Base-by-base conservation (phyloP, 2,888 invertebrate species). In the Temnothorax ravouxi region DNA sequence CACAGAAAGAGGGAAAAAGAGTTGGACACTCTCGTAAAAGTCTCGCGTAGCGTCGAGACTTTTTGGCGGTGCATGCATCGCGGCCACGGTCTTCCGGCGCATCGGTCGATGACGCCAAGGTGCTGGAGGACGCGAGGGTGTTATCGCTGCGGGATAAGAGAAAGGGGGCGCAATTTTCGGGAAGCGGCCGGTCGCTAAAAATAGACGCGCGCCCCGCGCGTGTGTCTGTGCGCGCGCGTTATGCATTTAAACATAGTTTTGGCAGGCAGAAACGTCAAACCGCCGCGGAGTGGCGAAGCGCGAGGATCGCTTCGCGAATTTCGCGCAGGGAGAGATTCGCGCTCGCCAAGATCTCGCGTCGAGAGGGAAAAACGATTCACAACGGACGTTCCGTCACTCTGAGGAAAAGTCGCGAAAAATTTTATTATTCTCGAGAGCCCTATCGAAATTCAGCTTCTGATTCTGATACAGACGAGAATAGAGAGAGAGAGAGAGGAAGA, bases 181-280 rank as follows among this genome's bases (percentile, higher is more conserved):
- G 91, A 92, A 92, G 90, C 91, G 88, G 91, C 89, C 91, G 88
- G 88, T 88, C 86, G 83, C 88, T 94, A 94, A 93, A 93, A 94
- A 94, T 94, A 94, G 91, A 88, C 85, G 84, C 87, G 91, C 91
- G 93, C 92, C 92, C 11, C 18, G 34, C n/a, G 54, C 41, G 25
- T 41, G 72, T 54, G 67, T 29, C 18, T 21, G 92, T 91, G 91
- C 89, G 91, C 90, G 93, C 90, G 92, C 91, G 91, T 91, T 92
- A 91, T 92, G 93, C 93, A 93, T 94, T 94, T 94, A 94, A 94
- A 94, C 94, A 93, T 94, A 94, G 94, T 94, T 94, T 94, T 94
- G 94, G 94, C 94, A 94, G 91, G 90, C 92, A 77, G 91, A 94
- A 94, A 94, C 94, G 94, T 94, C 94, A 94, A 94, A 94, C 89